Conservation (phyloP, 2,888 invertebrate genomes). For the Caenorhabditis panamensis region DNA sequence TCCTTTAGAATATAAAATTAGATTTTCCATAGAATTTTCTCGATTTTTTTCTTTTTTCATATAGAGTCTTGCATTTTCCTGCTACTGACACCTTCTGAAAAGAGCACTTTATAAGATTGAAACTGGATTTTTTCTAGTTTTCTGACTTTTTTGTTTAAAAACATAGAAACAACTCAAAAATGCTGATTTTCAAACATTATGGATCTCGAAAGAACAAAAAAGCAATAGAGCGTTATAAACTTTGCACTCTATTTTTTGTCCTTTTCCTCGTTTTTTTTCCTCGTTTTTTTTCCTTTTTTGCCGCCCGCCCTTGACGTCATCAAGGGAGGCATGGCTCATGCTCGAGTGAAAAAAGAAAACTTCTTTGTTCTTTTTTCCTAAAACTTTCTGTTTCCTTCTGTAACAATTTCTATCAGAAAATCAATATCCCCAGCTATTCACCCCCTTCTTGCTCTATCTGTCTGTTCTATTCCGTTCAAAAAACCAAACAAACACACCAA, state of each 20-base stretch:
- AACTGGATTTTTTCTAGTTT: no score
- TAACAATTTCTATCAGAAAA: no score
- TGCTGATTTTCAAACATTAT: not conserved
- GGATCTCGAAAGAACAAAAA: not conserved
- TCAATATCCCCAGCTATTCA: no score
- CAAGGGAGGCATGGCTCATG: not conserved
- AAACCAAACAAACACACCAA: no score
- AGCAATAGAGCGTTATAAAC: not conserved
- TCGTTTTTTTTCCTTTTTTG: slow-evolving; percentile 15
- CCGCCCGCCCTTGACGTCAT: slow-evolving; percentile 20
- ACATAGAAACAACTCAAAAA: no score
- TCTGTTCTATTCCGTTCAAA: no score
- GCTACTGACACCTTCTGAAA: not conserved
- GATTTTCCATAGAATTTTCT: slow-evolving; percentile 10
- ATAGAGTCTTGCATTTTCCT: not conserved
- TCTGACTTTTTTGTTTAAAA: not conserved
- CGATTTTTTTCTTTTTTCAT: not conserved
- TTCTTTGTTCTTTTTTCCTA: no score
- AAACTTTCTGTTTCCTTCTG: no score
- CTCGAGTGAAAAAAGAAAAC: no score
- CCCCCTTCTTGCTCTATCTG: no score
- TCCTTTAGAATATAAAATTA: slow-evolving; percentile 16
- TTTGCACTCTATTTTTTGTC: slow-evolving; percentile 10
- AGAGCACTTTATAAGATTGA: not conserved
- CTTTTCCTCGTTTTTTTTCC: slow-evolving; percentile 17